Conservation (phyloP, 2,888 invertebrate genomes). For the Girardia tigrina region DNA sequence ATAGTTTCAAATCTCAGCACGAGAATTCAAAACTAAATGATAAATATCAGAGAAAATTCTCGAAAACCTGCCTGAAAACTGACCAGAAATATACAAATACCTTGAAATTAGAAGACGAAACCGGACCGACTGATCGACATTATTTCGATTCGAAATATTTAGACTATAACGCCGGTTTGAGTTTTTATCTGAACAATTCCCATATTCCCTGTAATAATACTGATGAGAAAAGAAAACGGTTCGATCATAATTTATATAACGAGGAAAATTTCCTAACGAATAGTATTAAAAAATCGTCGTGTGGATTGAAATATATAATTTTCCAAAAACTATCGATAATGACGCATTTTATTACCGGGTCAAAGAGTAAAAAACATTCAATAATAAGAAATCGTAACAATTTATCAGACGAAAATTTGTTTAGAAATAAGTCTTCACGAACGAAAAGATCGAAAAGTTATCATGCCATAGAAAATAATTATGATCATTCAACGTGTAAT, state of each 20-base stretch:
- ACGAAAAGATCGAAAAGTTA: neutral
- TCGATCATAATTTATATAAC: neutral
- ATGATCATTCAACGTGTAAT: neutral
- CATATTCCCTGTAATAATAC: neutral
- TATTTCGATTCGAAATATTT: neutral
- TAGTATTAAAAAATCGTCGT: neutral
- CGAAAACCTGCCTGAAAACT: neutral
- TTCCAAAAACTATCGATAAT: neutral
- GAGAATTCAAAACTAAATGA: neutral
- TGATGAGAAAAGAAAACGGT: neutral
- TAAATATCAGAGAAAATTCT: neutral
- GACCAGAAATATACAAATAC: neutral
- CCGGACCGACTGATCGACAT: neutral
- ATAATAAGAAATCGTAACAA: neutral
- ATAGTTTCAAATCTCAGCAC: neutral
- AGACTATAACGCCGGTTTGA: neutral
- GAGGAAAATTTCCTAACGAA: neutral
- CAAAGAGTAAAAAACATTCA: neutral
- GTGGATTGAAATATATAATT: neutral
- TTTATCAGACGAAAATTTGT: neutral
- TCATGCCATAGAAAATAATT: neutral
- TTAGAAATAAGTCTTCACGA: neutral
- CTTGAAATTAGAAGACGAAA: neutral
- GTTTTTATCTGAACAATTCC: neutral
- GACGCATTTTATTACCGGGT: neutral